These are phyloP conservation scores for Gephyroberyx darwinii DNA, from an alignment of 2,797 vertebrate genomes.

Conservation along the genomic window DNA sequence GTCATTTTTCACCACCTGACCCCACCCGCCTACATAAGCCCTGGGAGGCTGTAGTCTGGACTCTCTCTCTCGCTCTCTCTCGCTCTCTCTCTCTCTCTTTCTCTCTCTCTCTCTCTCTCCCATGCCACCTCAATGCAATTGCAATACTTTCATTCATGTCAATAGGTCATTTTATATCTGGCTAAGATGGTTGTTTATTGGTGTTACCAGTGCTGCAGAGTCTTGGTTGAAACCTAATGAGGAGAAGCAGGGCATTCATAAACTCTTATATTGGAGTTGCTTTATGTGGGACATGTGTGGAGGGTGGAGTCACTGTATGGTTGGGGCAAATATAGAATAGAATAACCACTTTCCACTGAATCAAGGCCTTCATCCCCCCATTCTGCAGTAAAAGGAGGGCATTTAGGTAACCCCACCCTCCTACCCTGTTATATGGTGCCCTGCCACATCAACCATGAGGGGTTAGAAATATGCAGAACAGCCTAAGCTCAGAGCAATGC, in stretches of 20 bases:
- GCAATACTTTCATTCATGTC: constrained; percentile 22
- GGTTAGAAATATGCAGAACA: constrained; percentile 64
- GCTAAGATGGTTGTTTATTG: constrained; percentile 40
- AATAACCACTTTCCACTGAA: constrained; percentile 80
- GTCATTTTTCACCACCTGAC: constrained; percentile 76
- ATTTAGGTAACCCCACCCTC: constrained; percentile 76
- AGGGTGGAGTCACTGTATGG: constrained; percentile 81
- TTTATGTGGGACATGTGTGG: constrained; percentile 72
- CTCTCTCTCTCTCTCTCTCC: constrained; percentile 15
- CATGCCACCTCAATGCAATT: constrained; percentile 22
- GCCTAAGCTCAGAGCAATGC: constrained; percentile 31
- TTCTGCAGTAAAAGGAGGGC: constrained; percentile 68
- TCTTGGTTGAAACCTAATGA: constrained; percentile 52
- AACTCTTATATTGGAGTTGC: constrained; percentile 66
- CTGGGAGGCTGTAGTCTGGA: constrained; percentile 33
- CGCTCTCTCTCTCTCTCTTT: background rate
- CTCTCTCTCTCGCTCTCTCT: constrained; percentile 17
- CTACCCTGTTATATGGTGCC: constrained; percentile 59
- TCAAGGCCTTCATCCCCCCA: constrained; percentile 70
- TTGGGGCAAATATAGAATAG: constrained; percentile 79
- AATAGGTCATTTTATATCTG: constrained; percentile 49
- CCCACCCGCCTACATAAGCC: constrained; percentile 68
- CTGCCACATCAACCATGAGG: constrained; percentile 73
- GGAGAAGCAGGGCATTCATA: constrained; percentile 59
- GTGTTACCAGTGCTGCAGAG: constrained; percentile 41